phyloP scores from a whole-genome alignment of 2,888 invertebrate species.

The Lapara coniferarum region DNA sequence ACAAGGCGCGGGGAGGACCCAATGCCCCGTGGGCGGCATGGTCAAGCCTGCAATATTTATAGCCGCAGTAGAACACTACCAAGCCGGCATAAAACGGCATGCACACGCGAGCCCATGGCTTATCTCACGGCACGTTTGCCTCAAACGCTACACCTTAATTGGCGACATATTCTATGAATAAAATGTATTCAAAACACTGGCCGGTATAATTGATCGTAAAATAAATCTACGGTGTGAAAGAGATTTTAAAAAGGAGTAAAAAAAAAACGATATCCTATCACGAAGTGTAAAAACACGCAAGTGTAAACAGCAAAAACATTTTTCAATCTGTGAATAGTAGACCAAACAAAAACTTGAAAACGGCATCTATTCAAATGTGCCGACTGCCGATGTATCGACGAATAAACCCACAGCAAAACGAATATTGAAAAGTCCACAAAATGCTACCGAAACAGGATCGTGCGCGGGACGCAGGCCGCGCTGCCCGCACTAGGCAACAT shows the following conservation, averaged over 20 bases:
- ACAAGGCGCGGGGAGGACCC: slow-evolving; percentile 46
- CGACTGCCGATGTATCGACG: slow-evolving; percentile 47
- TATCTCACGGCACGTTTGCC: slow-evolving; percentile 50
- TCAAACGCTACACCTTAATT: slow-evolving; percentile 37
- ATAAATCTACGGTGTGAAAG: slow-evolving; percentile 6
- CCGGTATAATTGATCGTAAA: not conserved
- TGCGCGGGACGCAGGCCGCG: slow-evolving; percentile 51
- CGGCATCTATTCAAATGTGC: slow-evolving; percentile 41
- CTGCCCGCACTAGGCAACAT: slow-evolving; percentile 42
- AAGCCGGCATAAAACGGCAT: slow-evolving; percentile 42
- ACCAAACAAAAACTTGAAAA: slow-evolving; percentile 40
- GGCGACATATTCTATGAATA: slow-evolving; percentile 27
- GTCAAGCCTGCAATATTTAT: slow-evolving; percentile 59
- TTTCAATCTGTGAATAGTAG: slow-evolving; percentile 36
- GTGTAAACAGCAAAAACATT: slow-evolving; percentile 41
- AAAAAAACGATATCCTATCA: slow-evolving; percentile 5
- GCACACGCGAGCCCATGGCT: slow-evolving; percentile 52
- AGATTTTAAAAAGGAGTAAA: slow-evolving; percentile 2
- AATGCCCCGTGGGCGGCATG: slow-evolving; percentile 60
- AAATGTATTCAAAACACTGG: not conserved
- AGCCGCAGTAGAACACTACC: slow-evolving; percentile 45
- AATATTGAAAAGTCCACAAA: slow-evolving; percentile 53
- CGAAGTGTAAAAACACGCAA: slow-evolving; percentile 28
- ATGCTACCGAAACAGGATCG: slow-evolving; percentile 56
- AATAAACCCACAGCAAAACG: slow-evolving; percentile 52